These are phyloP conservation scores for Mustelus asterias DNA, from an alignment of 2,113 vertebrate genomes.

Conservation along the genomic window DNA sequence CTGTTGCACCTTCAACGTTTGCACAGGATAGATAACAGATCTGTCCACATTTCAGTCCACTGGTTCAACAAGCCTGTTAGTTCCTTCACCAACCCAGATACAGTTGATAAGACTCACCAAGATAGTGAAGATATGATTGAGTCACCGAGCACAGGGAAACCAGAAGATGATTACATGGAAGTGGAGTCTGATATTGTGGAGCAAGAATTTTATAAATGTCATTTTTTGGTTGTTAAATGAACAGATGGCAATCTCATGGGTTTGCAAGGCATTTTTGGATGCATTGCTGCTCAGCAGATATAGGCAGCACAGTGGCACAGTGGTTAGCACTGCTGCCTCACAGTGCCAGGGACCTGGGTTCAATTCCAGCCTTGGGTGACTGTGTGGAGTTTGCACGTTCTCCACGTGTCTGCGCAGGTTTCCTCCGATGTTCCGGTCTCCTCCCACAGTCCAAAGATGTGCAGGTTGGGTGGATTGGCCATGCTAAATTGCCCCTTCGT, in stretches of 20 bases:
- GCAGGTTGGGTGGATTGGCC: too few species aligned
- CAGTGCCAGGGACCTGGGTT: too few species aligned
- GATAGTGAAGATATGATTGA: background rate
- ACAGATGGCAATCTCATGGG: too few species aligned
- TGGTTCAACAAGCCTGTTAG: background rate
- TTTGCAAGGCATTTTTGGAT: background rate
- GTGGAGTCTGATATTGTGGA: background rate
- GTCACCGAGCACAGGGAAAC: background rate
- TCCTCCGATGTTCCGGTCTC: too few species aligned
- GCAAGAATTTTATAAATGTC: background rate
- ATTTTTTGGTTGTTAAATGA: background rate
- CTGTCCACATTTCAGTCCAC: background rate
- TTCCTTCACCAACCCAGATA: background rate
- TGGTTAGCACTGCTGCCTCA: too few species aligned
- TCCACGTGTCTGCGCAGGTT: too few species aligned
- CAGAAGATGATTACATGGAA: background rate
- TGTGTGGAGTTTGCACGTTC: too few species aligned
- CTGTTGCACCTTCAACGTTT: too few species aligned
- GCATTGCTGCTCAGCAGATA: background rate
- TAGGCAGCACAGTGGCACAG: too few species aligned
- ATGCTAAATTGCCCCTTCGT: too few species aligned
- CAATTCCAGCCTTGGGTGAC: too few species aligned
- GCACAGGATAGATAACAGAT: background rate
- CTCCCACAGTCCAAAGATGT: too few species aligned
- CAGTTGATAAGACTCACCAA: background rate